phyloP scores from a whole-genome alignment of 1,140 invertebrate genomes.

The Globodera rostochiensis region DNA sequence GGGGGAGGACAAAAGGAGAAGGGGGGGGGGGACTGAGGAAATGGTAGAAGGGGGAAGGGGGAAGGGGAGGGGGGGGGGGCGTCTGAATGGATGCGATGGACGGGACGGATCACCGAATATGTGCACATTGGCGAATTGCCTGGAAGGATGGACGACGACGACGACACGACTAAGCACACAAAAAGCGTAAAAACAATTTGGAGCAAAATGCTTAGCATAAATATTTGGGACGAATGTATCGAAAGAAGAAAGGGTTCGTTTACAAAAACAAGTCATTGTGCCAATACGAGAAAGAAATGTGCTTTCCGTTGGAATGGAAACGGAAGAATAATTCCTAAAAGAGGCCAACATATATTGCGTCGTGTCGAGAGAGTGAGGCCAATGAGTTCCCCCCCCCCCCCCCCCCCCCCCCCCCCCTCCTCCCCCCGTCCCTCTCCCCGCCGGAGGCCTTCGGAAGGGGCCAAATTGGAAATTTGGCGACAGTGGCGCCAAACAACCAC shows the following conservation, averaged over 20 bases:
- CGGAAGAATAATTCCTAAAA: not conserved
- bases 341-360: not conserved
- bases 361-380: not conserved
- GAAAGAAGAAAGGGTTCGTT: not conserved
- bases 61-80: not conserved
- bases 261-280: not conserved
- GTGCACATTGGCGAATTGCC: not conserved
- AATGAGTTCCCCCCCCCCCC: not conserved
- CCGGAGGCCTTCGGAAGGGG: not conserved
- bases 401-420: too few relatives aligned
- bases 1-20: not conserved
- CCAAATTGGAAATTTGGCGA: slow-evolving; percentile 16
- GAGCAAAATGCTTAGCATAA: not conserved
- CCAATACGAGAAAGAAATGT: not conserved
- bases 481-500: slow-evolving; percentile 5
- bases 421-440: not conserved
- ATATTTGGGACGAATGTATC: not conserved
- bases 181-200: not conserved
- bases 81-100: not conserved
- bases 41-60: not conserved
- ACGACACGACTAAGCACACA: not conserved
- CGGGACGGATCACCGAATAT: not conserved
- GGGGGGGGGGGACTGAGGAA: not conserved
- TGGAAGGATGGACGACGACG: too few relatives aligned
- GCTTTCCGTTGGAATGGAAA: not conserved